A percentile compares a stretch with the other conserved stretches of the same genome.
phyloP scores from a whole-genome alignment of 1,140 invertebrate genomes.

The Drosophila sproati region DNA sequence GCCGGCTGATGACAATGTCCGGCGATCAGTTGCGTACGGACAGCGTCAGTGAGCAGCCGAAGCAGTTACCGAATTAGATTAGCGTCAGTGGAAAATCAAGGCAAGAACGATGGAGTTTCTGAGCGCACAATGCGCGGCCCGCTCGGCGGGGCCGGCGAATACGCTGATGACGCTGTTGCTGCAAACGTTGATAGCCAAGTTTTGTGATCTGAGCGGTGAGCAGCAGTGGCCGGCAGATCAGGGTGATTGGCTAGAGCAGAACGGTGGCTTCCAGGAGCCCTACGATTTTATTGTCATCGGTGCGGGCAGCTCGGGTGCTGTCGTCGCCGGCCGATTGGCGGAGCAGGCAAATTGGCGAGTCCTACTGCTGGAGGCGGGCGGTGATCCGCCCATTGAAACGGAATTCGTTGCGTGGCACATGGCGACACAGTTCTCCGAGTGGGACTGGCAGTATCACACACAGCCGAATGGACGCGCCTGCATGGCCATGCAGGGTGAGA shows the following conservation, averaged over 20 bases:
- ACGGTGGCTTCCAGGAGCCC: slow-evolving; percentile 49
- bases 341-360: slow-evolving; percentile 78
- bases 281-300: slow-evolving; percentile 87
- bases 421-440: slow-evolving; percentile 77
- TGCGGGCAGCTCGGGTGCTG: slow-evolving; percentile 87
- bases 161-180: slow-evolving; percentile 86
- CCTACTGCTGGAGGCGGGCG: slow-evolving; percentile 86
- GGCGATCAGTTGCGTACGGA: slow-evolving; percentile 45
- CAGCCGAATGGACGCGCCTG: slow-evolving; percentile 80
- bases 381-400: slow-evolving; percentile 74
- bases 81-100: too few relatives aligned
- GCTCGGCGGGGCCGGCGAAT: slow-evolving; percentile 84
- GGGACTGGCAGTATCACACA: slow-evolving; percentile 84
- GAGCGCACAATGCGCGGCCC: slow-evolving; percentile 75
- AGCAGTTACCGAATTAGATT: not conserved
- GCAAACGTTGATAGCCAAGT: slow-evolving; percentile 86
- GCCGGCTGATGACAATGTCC: slow-evolving; percentile 11
- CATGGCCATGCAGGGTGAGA: slow-evolving; percentile 83
- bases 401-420: slow-evolving; percentile 83
- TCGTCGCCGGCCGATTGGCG: slow-evolving; percentile 82
- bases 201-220: slow-evolving; percentile 86
- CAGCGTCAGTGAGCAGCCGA: slow-evolving; percentile 15
- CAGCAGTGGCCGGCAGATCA: slow-evolving; percentile 86
- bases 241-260: slow-evolving; percentile 85
- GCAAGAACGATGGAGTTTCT: slow-evolving; percentile 69